phyloP scores from a whole-genome alignment of 1,140 invertebrate genomes.

The Drosophila melanogaster region DNA sequence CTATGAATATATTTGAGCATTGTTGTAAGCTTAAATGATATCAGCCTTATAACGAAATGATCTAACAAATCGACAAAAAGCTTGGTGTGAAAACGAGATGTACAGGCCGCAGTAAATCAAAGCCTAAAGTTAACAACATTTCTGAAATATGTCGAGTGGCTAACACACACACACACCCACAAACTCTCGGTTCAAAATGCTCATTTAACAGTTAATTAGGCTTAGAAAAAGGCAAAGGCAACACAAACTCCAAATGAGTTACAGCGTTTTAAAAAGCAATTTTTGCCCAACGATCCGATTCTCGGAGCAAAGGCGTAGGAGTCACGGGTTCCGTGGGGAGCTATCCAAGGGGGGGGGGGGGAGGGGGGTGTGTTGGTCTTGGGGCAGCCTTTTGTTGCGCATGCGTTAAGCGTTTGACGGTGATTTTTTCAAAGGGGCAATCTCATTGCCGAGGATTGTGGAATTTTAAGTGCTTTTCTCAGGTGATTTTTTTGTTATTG shows the following conservation, averaged over 20 bases:
- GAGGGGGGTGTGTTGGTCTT: too few relatives aligned
- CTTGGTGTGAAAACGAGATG: constrained; percentile 1
- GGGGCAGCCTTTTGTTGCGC: constrained; percentile 61
- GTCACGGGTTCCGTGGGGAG: not conserved
- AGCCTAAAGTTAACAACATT: constrained; percentile 14
- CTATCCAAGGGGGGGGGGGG: too few relatives aligned
- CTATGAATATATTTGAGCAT: too few relatives aligned
- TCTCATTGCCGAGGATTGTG: constrained; percentile 6
- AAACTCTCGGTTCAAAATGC: constrained; percentile 6
- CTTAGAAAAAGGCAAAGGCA: constrained; percentile 1
- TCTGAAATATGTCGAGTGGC: constrained; percentile 16
- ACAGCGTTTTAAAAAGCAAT: constrained; percentile 45
- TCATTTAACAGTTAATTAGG: constrained; percentile 46
- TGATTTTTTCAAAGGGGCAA: constrained; percentile 16
- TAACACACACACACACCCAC: constrained; percentile 18
- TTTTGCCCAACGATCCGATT: constrained; percentile 41
- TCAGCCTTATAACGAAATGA: too few relatives aligned
- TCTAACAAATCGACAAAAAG: not conserved
- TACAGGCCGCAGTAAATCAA: constrained; percentile 20
- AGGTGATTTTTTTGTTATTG: constrained; percentile 37
- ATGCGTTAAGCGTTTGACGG: constrained; percentile 66
- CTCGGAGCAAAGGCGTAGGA: constrained; percentile 7
- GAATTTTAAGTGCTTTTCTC: constrained; percentile 57
- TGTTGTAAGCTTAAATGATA: too few relatives aligned
- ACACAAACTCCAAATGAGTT: constrained; percentile 23